Evolutionary conservation across 2,797 vertebrate genomes (phyloP), one percentile per base, ranked within the genome.

Genomic region (Fundulus diaphanus): DNA sequence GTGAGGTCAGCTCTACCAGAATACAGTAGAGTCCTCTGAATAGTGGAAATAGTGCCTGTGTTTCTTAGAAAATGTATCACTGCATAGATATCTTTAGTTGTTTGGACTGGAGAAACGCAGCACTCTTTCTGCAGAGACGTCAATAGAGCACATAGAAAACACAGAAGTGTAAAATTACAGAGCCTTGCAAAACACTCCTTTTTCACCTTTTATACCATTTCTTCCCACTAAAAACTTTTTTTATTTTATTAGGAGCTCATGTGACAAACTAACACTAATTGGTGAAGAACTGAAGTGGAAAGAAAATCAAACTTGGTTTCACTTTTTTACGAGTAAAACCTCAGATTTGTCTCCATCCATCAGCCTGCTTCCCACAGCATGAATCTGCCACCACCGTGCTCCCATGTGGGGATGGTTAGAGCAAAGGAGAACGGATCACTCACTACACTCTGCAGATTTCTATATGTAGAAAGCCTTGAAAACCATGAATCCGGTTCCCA

Each of bases 131-230:
- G 80, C 73, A 88, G 81, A 88, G 35, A 75, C 87, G 87, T 85
- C 78, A 4, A 54, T 80, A 56, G 82, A 83, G 86, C 87, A 91
- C 89, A 89, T 87, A 88, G 56, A 48, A 59, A 49, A 76, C 29
- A 87, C 74, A 70, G 0, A 18, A 68, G 72, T 2, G 31, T 33
- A 16, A 61, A 15, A 57, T 18, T 31, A 57, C 29, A 2, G 22
- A 51, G 49, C 7, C 22, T 8, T 51, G 49, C 22, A 51, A 51
- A 51, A 51, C 7, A 22, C 7, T 24, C 49, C 22, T 51, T 49
- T 51, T 46, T 46, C 12, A 15, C 15, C 11, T 46, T 42, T 42
- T 42, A 7, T 48, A 71, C 27, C 35, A 68, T 33, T 76, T 20
- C 16, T 49, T 5, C 20, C 46, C 20, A 5, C 48, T 18, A 49